phyloP scores from a whole-genome alignment of 1,140 invertebrate genomes.

The Arion vulgaris region DNA sequence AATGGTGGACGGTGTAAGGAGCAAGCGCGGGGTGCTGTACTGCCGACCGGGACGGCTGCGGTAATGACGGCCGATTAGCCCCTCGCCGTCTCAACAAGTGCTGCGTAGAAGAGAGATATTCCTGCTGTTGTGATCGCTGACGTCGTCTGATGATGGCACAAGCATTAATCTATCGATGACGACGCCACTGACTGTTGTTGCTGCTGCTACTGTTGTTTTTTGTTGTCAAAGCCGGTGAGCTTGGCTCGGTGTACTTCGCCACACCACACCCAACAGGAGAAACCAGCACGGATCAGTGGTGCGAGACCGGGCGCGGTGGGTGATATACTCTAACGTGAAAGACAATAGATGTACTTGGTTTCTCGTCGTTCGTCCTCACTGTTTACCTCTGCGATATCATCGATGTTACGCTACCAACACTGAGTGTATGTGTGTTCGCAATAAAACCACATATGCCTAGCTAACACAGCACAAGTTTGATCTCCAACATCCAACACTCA shows the following conservation, averaged over 20 bases:
- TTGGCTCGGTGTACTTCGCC: not conserved
- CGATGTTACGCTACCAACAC: no score
- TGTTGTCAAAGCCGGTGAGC: no score
- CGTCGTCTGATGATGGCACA: constrained; percentile 29
- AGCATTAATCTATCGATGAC: not conserved
- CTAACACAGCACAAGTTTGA: not conserved
- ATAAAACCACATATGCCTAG: not conserved
- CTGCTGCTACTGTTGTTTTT: not conserved
- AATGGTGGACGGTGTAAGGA: constrained; percentile 45
- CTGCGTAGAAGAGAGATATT: not conserved
- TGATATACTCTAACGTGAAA: no score
- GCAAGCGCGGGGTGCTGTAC: constrained; percentile 13
- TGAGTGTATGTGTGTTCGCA: no score
- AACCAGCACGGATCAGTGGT: not conserved
- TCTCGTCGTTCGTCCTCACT: no score
- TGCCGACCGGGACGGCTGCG: constrained; percentile 31
- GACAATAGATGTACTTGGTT: no score
- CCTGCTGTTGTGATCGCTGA: not conserved
- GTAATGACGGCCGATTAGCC: constrained; percentile 42
- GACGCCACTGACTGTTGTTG: not conserved
- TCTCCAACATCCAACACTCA: no score
- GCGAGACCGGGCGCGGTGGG: not conserved
- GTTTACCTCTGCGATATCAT: no score
- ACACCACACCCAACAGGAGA: not conserved
- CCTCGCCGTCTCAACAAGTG: constrained; percentile 41